Base-by-base conservation (phyloP, 2,113 vertebrate genomes). In the Nestor notabilis region DNA sequence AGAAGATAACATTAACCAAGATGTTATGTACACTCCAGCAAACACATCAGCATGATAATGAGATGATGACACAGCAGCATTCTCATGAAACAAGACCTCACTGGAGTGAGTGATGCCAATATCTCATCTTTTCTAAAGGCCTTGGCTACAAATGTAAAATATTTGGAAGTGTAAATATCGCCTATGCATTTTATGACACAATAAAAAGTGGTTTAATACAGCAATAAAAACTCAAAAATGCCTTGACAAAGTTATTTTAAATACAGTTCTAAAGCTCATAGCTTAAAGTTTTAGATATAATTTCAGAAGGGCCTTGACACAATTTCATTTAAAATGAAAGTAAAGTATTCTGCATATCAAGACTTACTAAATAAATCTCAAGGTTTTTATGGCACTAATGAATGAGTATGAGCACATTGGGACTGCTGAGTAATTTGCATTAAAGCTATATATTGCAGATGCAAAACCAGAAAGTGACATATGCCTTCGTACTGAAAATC, bases 171-270 rank as follows among this genome's bases (percentile, higher is more conserved):
- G 65, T 96, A 97, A 97, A 97, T 95, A 97, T 49, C 93, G 71
- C 60, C 90, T 93, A 56, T 93, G 81, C 50, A 47, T 91, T 97
- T 97, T 97, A 98, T 9, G 90, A 61, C 71, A 82, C 60, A 95
- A 96, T 96, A 95, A 98, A 98, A 97, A 93, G 61, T 92, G 41
- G 65, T 97, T 97, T 93, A 97, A 95, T 93, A 64, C 16, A 92
- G 75, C 81, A 87, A 82, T 95, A 84, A 97, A 98, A 97, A 66
- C 35, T 94, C 87, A 95, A 97, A 96, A 95, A 86, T 84, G 55
- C 65, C 70, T 95, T 94, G 65, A 83, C 43, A 91, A 87, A 88
- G 94, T 97, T 95, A 94, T 95, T 94, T 93, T 91, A 77, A 97
- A 97, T 88, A 94, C 75, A 93, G 33, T 64, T 85, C 53, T 88